A percentile compares a stretch with the other conserved stretches of the same genome.
Evolutionary conservation across 2,888 invertebrate species (phyloP).

Genomic region (Drosophila anomelani): DNA sequence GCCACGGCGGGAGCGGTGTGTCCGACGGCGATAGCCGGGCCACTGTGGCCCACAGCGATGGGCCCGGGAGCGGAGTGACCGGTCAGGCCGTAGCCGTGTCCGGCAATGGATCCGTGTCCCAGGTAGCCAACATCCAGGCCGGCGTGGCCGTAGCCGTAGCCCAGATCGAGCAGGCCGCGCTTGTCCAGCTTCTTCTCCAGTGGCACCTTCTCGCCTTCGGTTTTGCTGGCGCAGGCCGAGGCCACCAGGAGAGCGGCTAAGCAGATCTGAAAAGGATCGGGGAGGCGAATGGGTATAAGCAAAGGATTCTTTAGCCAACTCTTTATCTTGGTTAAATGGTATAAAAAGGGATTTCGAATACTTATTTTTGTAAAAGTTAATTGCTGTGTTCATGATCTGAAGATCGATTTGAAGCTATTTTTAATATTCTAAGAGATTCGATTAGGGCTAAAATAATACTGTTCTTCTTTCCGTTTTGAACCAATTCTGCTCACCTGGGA

Average conservation of each 20-base stretch:
- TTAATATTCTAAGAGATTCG: background rate
- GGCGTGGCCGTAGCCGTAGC: slow-evolving; percentile 91
- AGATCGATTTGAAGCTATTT: no score
- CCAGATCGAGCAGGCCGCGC: slow-evolving; percentile 91
- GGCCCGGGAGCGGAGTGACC: slow-evolving; percentile 79
- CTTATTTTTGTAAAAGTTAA: no score
- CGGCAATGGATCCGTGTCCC: slow-evolving; percentile 87
- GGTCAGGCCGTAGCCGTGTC: slow-evolving; percentile 81
- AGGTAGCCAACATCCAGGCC: slow-evolving; percentile 91
- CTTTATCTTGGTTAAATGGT: background rate
- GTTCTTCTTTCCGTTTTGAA: background rate
- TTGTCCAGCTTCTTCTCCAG: slow-evolving; percentile 92
- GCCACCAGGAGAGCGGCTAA: slow-evolving; percentile 91
- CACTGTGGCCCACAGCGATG: slow-evolving; percentile 76
- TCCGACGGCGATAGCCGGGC: slow-evolving; percentile 74
- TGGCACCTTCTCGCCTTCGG: slow-evolving; percentile 85
- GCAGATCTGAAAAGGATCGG: slow-evolving; percentile 86
- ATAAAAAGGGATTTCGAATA: no score
- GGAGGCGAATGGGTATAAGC: background rate
- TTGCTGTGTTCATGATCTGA: no score
- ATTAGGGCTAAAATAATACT: background rate
- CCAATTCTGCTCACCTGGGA: slow-evolving; percentile 3
- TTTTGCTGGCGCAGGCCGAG: slow-evolving; percentile 88
- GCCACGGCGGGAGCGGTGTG: slow-evolving; percentile 61
- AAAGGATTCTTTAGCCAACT: background rate